These are phyloP conservation scores for Dryomyza anilis DNA, from an alignment of 2,888 invertebrate species.

Conservation along the genomic window DNA sequence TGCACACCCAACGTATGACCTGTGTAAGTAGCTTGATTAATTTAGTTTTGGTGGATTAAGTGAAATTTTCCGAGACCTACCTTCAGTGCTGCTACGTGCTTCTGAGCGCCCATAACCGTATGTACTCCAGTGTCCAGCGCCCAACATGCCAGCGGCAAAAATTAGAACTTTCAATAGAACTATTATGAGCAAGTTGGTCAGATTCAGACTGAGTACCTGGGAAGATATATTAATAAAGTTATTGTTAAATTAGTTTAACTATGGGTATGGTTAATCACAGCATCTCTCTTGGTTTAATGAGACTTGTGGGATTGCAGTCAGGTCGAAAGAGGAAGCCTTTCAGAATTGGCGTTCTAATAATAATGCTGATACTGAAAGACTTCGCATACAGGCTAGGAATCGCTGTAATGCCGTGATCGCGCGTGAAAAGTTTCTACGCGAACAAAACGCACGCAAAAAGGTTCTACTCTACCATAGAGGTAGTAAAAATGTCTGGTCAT, in stretches of 20 bases:
- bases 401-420: no score
- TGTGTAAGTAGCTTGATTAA: not conserved
- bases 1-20: constrained; percentile 59
- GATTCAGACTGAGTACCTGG: constrained; percentile 72
- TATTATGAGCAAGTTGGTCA: constrained; percentile 80
- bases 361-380: no score
- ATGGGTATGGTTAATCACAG: no score
- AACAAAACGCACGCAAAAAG: no score
- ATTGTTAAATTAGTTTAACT: not conserved
- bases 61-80: not conserved
- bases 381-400: no score
- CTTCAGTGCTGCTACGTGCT: constrained; percentile 35
- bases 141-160: constrained; percentile 79
- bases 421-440: no score
- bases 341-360: no score
- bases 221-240: not conserved
- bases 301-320: no score
- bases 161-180: constrained; percentile 81
- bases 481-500: no score
- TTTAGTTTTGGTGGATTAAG: not conserved
- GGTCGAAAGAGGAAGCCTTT: no score
- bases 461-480: no score
- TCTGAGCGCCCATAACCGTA: constrained; percentile 61
- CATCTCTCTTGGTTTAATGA: no score
- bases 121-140: constrained; percentile 70